A percentile compares a stretch with the other conserved stretches of the same genome.
Conservation (phyloP, 2,797 vertebrate genomes). For the Kryptolebias ocellatus region DNA sequence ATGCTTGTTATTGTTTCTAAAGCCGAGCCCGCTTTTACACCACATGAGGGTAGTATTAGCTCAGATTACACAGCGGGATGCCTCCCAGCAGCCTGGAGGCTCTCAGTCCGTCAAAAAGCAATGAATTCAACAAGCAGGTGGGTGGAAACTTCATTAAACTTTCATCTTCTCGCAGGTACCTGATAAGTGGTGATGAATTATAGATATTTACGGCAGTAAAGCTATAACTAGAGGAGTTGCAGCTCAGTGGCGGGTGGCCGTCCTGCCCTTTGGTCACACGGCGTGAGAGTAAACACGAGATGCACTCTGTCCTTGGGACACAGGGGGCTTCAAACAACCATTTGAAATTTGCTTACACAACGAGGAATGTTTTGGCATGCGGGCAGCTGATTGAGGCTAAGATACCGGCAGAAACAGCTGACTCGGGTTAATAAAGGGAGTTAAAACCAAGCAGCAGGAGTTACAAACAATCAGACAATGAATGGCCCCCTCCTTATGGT, state of each 20-base stretch:
- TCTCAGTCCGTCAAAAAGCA: constrained; percentile 20
- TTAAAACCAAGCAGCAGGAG: constrained; percentile 30
- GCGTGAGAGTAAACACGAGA: constrained; percentile 51
- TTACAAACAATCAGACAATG: constrained; percentile 27
- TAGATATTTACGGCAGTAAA: constrained; percentile 60
- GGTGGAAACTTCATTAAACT: constrained; percentile 83
- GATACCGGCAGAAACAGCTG: constrained; percentile 48
- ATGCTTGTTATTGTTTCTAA: neutral
- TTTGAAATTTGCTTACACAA: constrained; percentile 39
- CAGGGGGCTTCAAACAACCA: constrained; percentile 34
- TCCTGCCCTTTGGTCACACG: constrained; percentile 66
- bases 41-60: constrained; percentile 65
- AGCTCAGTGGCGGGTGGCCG: constrained; percentile 18
- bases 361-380: constrained; percentile 63
- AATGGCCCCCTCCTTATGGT: constrained; percentile 4
- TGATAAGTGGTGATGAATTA: constrained; percentile 79
- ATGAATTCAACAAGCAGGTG: constrained; percentile 55
- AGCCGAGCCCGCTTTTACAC: constrained; percentile 11
- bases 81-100: constrained; percentile 4
- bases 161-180: constrained; percentile 74
- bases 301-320: constrained; percentile 54
- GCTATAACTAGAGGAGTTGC: constrained; percentile 28
- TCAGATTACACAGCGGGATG: constrained; percentile 15
- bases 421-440: constrained; percentile 50
- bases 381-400: constrained; percentile 49